Base-by-base conservation (phyloP, 2,888 invertebrate genomes). In the Anaspis maculata region DNA sequence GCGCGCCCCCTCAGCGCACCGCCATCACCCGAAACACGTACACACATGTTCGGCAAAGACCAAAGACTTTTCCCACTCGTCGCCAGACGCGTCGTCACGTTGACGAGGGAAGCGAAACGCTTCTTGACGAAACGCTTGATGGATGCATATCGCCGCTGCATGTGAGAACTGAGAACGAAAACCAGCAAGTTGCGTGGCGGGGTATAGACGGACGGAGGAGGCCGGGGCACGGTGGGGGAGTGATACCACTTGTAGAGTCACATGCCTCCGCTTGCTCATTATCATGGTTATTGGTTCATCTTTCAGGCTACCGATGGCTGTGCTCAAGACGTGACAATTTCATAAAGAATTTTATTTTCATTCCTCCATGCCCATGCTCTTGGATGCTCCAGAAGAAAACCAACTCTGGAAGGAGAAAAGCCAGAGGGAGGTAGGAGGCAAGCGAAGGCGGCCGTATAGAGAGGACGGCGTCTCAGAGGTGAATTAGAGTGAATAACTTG, bases 231-330 rank as follows among this genome's bases (percentile, higher is more conserved):
- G 29, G 27, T 16, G 13, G 26, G 9, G 22, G 32, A 5, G 24
- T 25, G 21, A 27, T 39, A 38, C 48, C 48, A 48, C 48, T 48
- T 48, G 48, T 48, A 38, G 48, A 46, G 37, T 41, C 47, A 31
- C 41, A 44, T 41, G 38, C 44, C 39, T 38, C 32, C 33, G 38
- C 30, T 37, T 32, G 39, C 49, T 49, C 49, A 52, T 50, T 52
- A 50, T 46, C 50, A 52, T 52, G 46, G 49, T 49, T 52, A 50
- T 50, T 52, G 52, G 50, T 48, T 50, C 48, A 49, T 50, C 42
- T 46, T 50, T 46, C 41, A 32, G 30, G 34, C 27, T n/a, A 31
- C 37, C 30, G 33, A 36, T 31, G 28, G 29, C 38, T 32, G 37
- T 32, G n/a, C n/a, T n/a, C 36, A 35, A 35, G 45, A 49, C 45